Percentiles rank a stretch among this genome's conserved stretches.
These are phyloP conservation scores for Entomobrya proxima DNA, from an alignment of 2,888 invertebrate species.

Conservation along the genomic window DNA sequence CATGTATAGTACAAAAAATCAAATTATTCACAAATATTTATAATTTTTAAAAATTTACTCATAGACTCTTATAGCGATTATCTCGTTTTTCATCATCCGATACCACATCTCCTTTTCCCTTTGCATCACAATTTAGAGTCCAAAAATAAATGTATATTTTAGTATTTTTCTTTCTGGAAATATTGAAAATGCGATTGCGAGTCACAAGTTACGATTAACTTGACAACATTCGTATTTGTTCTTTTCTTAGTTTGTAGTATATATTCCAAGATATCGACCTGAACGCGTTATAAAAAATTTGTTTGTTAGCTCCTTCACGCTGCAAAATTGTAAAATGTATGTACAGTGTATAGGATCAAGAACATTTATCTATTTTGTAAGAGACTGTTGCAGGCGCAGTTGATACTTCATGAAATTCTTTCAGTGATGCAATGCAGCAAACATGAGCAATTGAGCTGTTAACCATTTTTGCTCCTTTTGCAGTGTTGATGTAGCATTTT, in stretches of 20 bases:
- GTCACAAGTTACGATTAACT: no score
- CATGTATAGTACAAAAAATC: no score
- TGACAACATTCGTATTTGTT: no score
- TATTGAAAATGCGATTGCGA: no score
- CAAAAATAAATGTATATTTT: background rate
- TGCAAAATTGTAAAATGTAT: no score
- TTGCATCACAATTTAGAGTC: slow-evolving; percentile 7
- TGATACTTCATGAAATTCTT: background rate
- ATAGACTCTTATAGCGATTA: background rate
- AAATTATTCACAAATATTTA: no score
- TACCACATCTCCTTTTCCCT: background rate
- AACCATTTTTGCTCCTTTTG: background rate
- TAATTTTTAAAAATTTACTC: background rate
- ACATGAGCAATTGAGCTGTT: background rate
- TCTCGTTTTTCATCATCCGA: slow-evolving; percentile 14
- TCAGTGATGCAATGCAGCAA: slow-evolving; percentile 11
- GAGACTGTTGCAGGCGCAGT: background rate
- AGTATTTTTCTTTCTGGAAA: no score
- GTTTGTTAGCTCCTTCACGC: no score
- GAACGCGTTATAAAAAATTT: no score
- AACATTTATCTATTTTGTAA: background rate
- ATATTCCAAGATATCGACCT: background rate
- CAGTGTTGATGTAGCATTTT: background rate
- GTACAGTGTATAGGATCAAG: no score
- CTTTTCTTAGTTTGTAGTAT: background rate